Evolutionary conservation across 2,113 vertebrate genomes (phyloP).

Genomic region (Ceyx cyanopectus): DNA sequence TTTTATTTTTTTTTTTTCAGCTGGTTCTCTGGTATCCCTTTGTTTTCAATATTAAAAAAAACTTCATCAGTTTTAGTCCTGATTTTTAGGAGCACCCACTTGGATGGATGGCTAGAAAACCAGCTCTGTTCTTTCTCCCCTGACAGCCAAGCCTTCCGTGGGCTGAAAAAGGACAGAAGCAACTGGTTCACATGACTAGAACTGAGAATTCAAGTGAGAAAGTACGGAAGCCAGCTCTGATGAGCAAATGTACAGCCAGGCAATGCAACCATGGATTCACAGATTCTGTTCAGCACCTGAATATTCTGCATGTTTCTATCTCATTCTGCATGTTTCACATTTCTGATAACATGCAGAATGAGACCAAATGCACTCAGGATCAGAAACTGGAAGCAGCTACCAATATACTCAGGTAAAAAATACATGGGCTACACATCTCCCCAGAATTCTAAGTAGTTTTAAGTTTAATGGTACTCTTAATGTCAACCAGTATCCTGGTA

Average conservation of each 20-base stretch:
- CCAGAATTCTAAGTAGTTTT: not conserved
- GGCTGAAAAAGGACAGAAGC: not conserved
- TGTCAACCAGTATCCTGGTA: not conserved
- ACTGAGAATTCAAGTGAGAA: not conserved
- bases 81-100: not conserved
- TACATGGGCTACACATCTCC: accelerated
- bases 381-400: not conserved
- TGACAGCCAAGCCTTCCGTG: not conserved
- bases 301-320: no score
- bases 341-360: not conserved
- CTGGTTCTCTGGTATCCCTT: not conserved
- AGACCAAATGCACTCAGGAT: not conserved
- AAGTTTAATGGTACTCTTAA: not conserved
- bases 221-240: not conserved
- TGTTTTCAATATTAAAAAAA: not conserved
- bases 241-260: not conserved
- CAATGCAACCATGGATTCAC: not conserved
- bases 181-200: not conserved
- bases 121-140: not conserved
- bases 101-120: not conserved
- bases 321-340: not conserved
- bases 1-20: conserved; percentile 14
- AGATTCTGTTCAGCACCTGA: not conserved
- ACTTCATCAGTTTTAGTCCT: not conserved
- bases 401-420: not conserved